A percentile compares a stretch with the other conserved stretches of the same genome.
These are phyloP conservation scores for Nymphicus hollandicus DNA, from an alignment of 2,113 vertebrate species.

Conservation along the genomic window DNA sequence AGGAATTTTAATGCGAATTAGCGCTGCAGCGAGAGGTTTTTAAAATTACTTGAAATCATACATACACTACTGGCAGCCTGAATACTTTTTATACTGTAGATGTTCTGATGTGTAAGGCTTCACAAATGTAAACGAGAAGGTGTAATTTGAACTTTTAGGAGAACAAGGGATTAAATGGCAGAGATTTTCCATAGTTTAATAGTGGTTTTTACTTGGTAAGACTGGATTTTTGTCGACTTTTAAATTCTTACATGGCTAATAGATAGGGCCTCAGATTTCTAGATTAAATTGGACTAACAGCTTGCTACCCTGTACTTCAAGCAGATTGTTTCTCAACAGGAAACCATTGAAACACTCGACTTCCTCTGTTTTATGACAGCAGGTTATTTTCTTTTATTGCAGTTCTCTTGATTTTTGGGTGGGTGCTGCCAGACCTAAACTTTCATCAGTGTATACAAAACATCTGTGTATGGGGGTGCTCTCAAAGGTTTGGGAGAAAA, in stretches of 20 bases:
- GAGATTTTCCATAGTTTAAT: neutral
- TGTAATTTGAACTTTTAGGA: neutral
- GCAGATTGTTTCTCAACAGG: neutral
- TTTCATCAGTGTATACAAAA: neutral
- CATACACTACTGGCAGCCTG: accelerated
- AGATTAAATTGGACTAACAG: neutral
- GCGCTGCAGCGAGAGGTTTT: accelerated
- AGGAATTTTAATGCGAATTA: neutral
- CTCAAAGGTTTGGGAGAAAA: neutral
- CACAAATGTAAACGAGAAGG: accelerated
- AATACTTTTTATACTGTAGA: accelerated
- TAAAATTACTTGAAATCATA: accelerated
- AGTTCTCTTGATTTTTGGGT: neutral
- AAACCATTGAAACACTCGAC: neutral
- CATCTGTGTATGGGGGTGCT: neutral
- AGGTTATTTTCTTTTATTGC: neutral
- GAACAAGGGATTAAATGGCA: neutral
- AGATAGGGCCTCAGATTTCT: neutral
- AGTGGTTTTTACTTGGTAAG: neutral
- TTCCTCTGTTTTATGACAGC: neutral
- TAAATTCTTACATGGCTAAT: neutral
- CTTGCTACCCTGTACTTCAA: neutral
- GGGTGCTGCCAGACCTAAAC: neutral
- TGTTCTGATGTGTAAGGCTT: neutral
- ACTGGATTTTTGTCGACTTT: neutral